Evolutionary conservation across 2,888 invertebrate genomes (phyloP).

Genomic region (Aethes cnicana): DNA sequence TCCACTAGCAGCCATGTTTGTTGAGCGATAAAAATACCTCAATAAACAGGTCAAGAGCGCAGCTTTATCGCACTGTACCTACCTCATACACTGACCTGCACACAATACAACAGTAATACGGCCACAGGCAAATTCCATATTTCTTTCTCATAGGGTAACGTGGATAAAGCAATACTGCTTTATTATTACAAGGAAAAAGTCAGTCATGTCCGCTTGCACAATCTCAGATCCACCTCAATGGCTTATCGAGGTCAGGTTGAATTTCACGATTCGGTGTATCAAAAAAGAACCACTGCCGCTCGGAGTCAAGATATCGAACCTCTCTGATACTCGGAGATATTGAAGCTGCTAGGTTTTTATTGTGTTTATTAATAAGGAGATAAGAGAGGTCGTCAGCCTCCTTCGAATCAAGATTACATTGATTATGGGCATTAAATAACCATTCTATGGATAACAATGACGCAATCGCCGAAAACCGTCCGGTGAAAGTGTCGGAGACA

Average conservation of each 20-base stretch:
- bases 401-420: slow-evolving; percentile 16
- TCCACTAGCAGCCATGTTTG: slow-evolving; percentile 45
- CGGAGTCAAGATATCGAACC: slow-evolving; percentile 14
- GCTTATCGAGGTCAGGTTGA: slow-evolving; percentile 39
- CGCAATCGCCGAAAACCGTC: slow-evolving; percentile 38
- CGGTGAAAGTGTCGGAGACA: slow-evolving; percentile 52
- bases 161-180: slow-evolving; percentile 13
- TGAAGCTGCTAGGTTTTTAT: slow-evolving; percentile 3
- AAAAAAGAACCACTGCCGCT: slow-evolving; percentile 3
- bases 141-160: background rate
- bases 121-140: background rate
- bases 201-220: slow-evolving; percentile 42
- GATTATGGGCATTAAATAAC: slow-evolving; percentile 36
- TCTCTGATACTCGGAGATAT: slow-evolving; percentile 13
- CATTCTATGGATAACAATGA: slow-evolving; percentile 42
- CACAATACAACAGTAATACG: slow-evolving; percentile 36
- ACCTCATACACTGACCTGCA: slow-evolving; percentile 54
- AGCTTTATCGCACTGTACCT: slow-evolving; percentile 49
- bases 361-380: slow-evolving; percentile 15
- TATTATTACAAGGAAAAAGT: slow-evolving; percentile 34
- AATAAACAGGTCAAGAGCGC: slow-evolving; percentile 68
- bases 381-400: slow-evolving; percentile 32
- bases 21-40: slow-evolving; percentile 56
- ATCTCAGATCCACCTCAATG: slow-evolving; percentile 38
- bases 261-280: slow-evolving; percentile 37